Evolutionary conservation across 2,113 vertebrate genomes (phyloP), one percentile per base, ranked within the genome.

Genomic region (Junco hyemalis): DNA sequence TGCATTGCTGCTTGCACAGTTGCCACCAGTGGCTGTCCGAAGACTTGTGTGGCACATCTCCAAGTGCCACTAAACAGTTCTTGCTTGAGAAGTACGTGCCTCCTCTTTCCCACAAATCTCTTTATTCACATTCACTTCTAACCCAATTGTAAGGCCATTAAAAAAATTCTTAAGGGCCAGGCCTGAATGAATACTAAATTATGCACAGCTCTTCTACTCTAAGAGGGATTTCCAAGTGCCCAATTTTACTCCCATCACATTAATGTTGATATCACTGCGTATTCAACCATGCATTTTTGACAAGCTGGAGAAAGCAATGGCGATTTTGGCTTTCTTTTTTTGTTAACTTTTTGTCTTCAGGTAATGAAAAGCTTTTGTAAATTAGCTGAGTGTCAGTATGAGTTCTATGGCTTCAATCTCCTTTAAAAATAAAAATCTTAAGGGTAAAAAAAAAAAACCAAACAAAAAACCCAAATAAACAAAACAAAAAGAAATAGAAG

Each of bases 331-430:
- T 97, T 97, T 97, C 93, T 50, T 91, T 91, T 57, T 82, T 80
- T 89, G 74, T 96, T 95, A 95, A 86, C 59, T 86, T 97, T 98
- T 97, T 97, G 96, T 97, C 96, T 97, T 98, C 97, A 93, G 97
- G 96, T 97, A 98, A 97, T 96, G 96, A 97, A 98, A 98, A 98
- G 97, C 97, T 98, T 98, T 97, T 97, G 97, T 98, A 98, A 98
- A 98, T 98, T 97, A 98, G 97, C 98, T 98, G 98, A 98, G 98
- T 97, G 96, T 98, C 97, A 97, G 95, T 97, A 98, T 98, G 98
- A 98, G 98, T 98, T 98, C 98, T 99, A 99, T 99, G 99, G 99
- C 99, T 99, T 99, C 98, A 99, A 99, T 99, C 99, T 99, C 99
- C 99, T 99, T 99, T 99, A 98, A 98, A 99, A 97, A 97, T 96